Percentiles rank a stretch among this genome's conserved stretches.
These are phyloP conservation scores for Sylvia borin DNA, from an alignment of 2,797 vertebrate species.

Conservation along the genomic window DNA sequence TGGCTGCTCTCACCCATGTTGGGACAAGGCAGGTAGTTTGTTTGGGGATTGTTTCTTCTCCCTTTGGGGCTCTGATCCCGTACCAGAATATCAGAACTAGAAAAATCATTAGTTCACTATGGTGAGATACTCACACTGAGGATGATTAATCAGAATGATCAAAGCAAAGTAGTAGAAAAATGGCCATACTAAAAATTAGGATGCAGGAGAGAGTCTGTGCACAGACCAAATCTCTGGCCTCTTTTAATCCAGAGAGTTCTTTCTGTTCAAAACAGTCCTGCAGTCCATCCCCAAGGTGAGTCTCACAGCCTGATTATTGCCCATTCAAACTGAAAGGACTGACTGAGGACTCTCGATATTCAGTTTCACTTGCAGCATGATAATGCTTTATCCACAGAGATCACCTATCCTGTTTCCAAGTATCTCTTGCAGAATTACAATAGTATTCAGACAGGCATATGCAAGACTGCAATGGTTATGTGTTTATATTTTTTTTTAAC, in stretches of 20 bases:
- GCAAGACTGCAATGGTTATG: not conserved
- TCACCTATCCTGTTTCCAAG: not conserved
- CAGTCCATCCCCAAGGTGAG: rapidly evolving
- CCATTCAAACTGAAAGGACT: not conserved
- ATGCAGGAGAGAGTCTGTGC: not conserved
- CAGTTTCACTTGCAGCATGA: not conserved
- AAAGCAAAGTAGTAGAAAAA: not conserved
- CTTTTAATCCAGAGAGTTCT: not conserved
- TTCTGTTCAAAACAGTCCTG: not conserved
- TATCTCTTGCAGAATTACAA: not conserved
- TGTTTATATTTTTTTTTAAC: not conserved
- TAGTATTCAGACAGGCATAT: not conserved
- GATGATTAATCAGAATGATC: not conserved
- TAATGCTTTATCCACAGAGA: not conserved
- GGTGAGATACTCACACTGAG: not conserved
- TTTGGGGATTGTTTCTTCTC: not conserved
- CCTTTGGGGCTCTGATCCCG: not conserved
- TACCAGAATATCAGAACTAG: not conserved
- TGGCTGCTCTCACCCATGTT: rapidly evolving
- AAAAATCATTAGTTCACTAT: not conserved
- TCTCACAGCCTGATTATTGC: not conserved
- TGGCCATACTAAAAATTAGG: not conserved
- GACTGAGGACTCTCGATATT: not conserved
- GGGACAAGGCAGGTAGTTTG: not conserved
- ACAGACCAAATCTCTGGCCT: not conserved